These are phyloP conservation scores for Cranoglanis bouderius DNA, from an alignment of 2,113 vertebrate species.

Conservation along the genomic window DNA sequence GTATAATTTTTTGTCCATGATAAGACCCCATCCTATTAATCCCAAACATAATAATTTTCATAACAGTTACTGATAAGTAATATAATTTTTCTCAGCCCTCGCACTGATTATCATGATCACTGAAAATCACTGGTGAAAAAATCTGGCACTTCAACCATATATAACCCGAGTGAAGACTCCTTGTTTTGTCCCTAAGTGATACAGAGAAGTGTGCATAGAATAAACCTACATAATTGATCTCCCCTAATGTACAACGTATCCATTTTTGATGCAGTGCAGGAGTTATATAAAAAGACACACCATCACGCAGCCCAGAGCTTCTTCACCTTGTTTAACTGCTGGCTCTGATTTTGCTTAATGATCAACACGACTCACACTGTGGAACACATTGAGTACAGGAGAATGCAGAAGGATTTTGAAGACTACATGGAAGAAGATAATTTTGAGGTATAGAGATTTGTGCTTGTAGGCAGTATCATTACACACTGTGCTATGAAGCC, in stretches of 20 bases:
- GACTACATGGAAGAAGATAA: constrained; percentile 8
- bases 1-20: background rate
- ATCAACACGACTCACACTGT: constrained; percentile 32
- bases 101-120: background rate
- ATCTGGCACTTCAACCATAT: background rate
- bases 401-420: constrained; percentile 34
- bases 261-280: constrained; percentile 18
- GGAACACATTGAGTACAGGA: constrained; percentile 23
- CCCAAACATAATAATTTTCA: background rate
- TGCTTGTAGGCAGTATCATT: constrained; percentile 26
- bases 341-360: constrained; percentile 31
- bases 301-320: constrained; percentile 17
- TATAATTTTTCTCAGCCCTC: background rate
- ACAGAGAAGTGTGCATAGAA: constrained; percentile 31
- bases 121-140: background rate
- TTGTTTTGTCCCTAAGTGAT: constrained; percentile 10
- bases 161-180: background rate
- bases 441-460: constrained; percentile 18
- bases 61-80: background rate
- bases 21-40: background rate
- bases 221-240: constrained; percentile 47
- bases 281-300: constrained; percentile 31
- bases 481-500: constrained; percentile 10
- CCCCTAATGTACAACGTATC: constrained; percentile 44
- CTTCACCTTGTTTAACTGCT: constrained; percentile 20